Evolutionary conservation across 2,888 invertebrate genomes (phyloP), one percentile per base, ranked within the genome.

Genomic region (Drosophila greeni): DNA sequence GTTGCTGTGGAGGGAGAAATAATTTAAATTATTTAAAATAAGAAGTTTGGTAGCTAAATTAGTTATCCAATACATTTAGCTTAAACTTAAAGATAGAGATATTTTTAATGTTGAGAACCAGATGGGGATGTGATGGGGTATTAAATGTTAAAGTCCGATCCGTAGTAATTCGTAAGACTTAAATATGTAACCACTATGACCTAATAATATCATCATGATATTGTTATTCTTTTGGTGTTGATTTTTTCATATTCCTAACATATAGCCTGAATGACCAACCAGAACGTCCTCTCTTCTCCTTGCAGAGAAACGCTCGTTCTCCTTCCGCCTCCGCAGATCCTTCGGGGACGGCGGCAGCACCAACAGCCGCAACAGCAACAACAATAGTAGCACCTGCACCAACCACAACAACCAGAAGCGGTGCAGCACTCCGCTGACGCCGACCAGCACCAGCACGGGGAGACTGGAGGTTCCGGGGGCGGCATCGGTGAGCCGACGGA

Each of bases 311-410:
- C 87, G 87, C 55, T 80, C 87, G 18, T 86, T 86, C 68, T 87
- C 87, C 53, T 86, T 86, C 75, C 87, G 86, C 11, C 68, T 86
- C 66, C 85, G 86, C 12, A 86, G 86, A 39, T 85, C 86, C 29
- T 83, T 85, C 48, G 86, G 86, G 49, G 86, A 87, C 61, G 85
- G 84, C 8, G 87, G 86, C 76, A 86, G 86, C 72, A 86, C 86
- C 24, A 81, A 87, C 36, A 87, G 87, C 45, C 81, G 83, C 24
- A 87, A 87, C 33, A 86, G 87, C 75, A 86, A 86, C 80, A 86
- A 86, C 72, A 86, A 86, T 52, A 86, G 87, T 75, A 86, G 87
- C 74, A 87, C 86, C 55, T 86, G 87, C 57, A 87, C 87, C 68
- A 86, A 87, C 33, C 76, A 83, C 65, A 84, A 82, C 67, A 76